Evolutionary conservation across 2,797 vertebrate genomes (phyloP).

Genomic region (Poecilia wingei): DNA sequence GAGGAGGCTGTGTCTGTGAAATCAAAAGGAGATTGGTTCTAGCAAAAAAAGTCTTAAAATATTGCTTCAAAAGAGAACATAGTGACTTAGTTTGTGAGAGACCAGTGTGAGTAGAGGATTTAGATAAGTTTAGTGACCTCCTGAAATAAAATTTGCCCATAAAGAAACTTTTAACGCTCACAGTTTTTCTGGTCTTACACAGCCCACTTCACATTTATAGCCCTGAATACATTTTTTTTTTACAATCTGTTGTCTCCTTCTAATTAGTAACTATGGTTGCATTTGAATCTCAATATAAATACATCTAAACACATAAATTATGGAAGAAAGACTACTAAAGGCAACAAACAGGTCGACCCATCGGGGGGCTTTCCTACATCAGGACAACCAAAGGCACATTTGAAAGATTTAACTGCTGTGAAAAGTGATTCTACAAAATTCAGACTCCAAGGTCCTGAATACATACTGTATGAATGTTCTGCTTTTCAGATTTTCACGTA

Average conservation of each 20-base stretch:
- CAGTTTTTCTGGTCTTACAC: background rate
- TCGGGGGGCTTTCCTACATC: background rate
- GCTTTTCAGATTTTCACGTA: background rate
- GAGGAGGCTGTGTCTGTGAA: slow-evolving; percentile 35
- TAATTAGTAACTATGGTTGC: too few species aligned
- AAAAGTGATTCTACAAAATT: background rate
- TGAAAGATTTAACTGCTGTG: background rate
- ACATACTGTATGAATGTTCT: too few species aligned
- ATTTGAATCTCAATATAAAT: too few species aligned
- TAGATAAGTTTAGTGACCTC: background rate
- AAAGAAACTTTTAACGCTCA: background rate
- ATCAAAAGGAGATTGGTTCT: background rate
- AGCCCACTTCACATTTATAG: background rate
- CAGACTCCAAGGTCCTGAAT: background rate
- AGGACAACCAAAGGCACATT: background rate
- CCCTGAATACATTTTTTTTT: background rate
- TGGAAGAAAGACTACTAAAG: background rate
- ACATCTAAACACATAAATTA: too few species aligned
- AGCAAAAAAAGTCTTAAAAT: background rate
- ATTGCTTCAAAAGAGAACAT: background rate
- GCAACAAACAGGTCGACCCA: background rate
- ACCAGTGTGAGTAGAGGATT: background rate
- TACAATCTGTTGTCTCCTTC: background rate
- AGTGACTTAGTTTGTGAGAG: background rate
- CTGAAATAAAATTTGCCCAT: background rate